phyloP scores from a whole-genome alignment of 2,113 vertebrate species.

The Channa maculata region DNA sequence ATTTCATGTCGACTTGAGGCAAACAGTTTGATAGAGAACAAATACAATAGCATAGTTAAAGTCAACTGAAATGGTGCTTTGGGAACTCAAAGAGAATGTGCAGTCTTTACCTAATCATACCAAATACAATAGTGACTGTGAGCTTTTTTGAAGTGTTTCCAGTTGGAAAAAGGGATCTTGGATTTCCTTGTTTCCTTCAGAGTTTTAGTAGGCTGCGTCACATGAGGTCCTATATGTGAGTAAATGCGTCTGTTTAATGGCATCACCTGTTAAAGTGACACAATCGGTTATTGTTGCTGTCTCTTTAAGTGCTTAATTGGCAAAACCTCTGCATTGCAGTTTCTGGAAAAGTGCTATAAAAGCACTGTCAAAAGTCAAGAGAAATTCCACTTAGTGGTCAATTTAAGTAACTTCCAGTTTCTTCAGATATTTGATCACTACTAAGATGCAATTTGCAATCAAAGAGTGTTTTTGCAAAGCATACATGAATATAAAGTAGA shows the following conservation, averaged over 20 bases:
- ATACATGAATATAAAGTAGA: constrained; percentile 2
- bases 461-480: neutral
- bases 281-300: neutral
- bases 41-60: constrained; percentile 5
- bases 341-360: neutral
- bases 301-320: neutral
- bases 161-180: too few species aligned
- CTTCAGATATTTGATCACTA: neutral
- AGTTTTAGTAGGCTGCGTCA: too few species aligned
- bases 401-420: neutral
- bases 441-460: neutral
- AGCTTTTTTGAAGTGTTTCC: too few species aligned
- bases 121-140: too few species aligned
- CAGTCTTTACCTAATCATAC: neutral
- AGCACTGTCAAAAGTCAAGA: neutral
- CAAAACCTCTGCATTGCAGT: neutral
- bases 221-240: neutral
- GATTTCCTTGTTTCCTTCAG: too few species aligned
- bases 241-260: neutral
- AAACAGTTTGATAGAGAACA: constrained; percentile 27
- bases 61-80: neutral
- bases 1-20: constrained; percentile 11
- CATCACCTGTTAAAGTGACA: neutral
- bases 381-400: neutral
- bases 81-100: neutral